A percentile compares a stretch with the other conserved stretches of the same genome.
These are phyloP conservation scores for Mellilla xanthometata DNA, from an alignment of 2,888 invertebrate species.

Conservation along the genomic window DNA sequence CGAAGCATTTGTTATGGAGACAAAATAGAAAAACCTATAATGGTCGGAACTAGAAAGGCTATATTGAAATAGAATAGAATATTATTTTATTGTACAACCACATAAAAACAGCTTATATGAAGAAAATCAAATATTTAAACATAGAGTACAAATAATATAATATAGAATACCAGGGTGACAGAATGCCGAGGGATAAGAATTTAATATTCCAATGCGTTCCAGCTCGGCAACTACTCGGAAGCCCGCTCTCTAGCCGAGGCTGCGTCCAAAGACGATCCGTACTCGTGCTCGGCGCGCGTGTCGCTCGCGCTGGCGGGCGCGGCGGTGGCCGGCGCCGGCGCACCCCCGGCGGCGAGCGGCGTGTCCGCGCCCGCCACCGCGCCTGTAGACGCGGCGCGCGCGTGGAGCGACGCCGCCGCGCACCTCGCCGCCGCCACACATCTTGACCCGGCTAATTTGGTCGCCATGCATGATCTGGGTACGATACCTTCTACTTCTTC, in stretches of 20 bases:
- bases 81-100: no score
- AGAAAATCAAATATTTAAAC: no score
- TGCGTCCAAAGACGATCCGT: slow-evolving; percentile 70
- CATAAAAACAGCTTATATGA: no score
- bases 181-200: no score
- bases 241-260: slow-evolving; percentile 60
- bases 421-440: slow-evolving; percentile 65
- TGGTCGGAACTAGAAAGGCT: no score
- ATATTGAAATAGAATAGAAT: no score
- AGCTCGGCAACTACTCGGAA: slow-evolving; percentile 70
- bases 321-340: slow-evolving; percentile 39
- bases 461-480: slow-evolving; percentile 67
- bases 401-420: slow-evolving; percentile 47
- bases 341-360: slow-evolving; percentile 7
- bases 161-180: no score
- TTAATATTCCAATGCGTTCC: not conserved
- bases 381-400: slow-evolving; percentile 25
- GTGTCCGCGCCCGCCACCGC: slow-evolving; percentile 9
- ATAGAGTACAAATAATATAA: no score
- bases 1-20: no score
- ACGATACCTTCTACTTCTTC: no score
- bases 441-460: slow-evolving; percentile 67
- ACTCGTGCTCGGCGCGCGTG: slow-evolving; percentile 69
- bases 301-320: slow-evolving; percentile 50
- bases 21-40: no score